Base-by-base conservation (phyloP, 92 coral and sea anemone genomes). In the Isaurus tuberculatus region DNA sequence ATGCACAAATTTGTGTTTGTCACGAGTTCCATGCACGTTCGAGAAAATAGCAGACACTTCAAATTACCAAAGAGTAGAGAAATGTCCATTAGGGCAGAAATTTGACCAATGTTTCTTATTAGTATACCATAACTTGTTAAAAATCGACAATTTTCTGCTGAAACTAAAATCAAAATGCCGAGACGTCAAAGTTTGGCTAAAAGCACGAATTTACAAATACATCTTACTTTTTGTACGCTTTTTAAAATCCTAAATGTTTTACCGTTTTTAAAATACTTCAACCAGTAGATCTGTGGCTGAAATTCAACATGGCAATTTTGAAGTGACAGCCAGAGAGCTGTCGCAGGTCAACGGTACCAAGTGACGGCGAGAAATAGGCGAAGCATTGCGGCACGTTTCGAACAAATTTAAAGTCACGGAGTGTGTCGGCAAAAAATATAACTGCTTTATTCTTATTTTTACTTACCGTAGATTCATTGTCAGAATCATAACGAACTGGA, bases 401-500 rank as follows among this genome's bases (percentile, higher is more conserved):
- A 57, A 66, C 26, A 5, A 64, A 53, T 30, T 57, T 40, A 40
- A 44, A 55, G 15, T 17, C 65, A n/a, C 65, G 51, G 27, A 31
- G 26, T 5, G 43, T 14, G 31, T 34, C 13, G 19, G 33, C 10
- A 13, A 63, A 63, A 63, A 63, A 25, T 22, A 1, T 26, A 63
- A 25, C 27, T 4, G 1, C 26, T 26, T 22, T 22, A 55, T 17
- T 7, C 34, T 13, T 57, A n/a, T 29, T n/a, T n/a, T n/a, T 31
- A 86, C 98, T 87, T 89, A 93, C 98, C 73, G 87, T 93, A 9
- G 98, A 93, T 65, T 93, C 98, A 26, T 79, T 89, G 85, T 93
- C 98, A 7, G 98, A 93, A 44, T 93, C 98, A 10, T 93, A 94
- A 73, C 20, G 89, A 49, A 71, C 57, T 7, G 93, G 93, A 15